These are phyloP conservation scores for Toxotes lorentzi DNA, from an alignment of 2,797 vertebrate species.

Conservation along the genomic window DNA sequence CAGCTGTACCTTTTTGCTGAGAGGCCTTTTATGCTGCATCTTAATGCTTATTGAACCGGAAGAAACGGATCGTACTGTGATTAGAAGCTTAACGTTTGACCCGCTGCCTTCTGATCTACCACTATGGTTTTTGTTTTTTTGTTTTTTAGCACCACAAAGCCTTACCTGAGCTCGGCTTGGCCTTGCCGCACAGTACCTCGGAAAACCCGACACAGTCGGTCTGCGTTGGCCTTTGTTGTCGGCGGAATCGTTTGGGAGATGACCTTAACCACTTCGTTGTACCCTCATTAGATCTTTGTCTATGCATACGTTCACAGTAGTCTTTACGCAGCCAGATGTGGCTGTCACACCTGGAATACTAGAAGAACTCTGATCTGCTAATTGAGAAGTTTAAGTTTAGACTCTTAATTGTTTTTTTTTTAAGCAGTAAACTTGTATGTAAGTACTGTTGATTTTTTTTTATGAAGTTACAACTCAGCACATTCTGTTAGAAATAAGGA, in stretches of 20 bases:
- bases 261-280: conserved; percentile 72
- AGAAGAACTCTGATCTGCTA: conserved; percentile 49
- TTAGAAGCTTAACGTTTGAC: conserved; percentile 47
- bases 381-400: conserved; percentile 50
- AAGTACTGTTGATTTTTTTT: conserved; percentile 34
- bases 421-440: conserved; percentile 44
- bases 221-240: conserved; percentile 22
- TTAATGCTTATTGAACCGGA: conserved; percentile 36
- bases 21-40: conserved; percentile 81
- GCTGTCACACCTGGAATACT: conserved; percentile 43
- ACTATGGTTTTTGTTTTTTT: conserved; percentile 14
- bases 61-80: conserved; percentile 62
- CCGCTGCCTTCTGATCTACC: conserved; percentile 69
- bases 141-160: conserved; percentile 85
- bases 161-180: conserved; percentile 83
- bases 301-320: conserved; percentile 76
- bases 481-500: conserved; percentile 56
- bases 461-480: conserved; percentile 31
- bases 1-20: conserved; percentile 64
- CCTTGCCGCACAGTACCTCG: conserved; percentile 81
- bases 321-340: conserved; percentile 27
- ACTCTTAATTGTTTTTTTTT: conserved; percentile 39
- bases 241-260: conserved; percentile 58
- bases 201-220: conserved; percentile 51
- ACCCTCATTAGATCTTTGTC: conserved; percentile 63